phyloP scores from a whole-genome alignment of 2,888 invertebrate species.

The Philaethria dido region DNA sequence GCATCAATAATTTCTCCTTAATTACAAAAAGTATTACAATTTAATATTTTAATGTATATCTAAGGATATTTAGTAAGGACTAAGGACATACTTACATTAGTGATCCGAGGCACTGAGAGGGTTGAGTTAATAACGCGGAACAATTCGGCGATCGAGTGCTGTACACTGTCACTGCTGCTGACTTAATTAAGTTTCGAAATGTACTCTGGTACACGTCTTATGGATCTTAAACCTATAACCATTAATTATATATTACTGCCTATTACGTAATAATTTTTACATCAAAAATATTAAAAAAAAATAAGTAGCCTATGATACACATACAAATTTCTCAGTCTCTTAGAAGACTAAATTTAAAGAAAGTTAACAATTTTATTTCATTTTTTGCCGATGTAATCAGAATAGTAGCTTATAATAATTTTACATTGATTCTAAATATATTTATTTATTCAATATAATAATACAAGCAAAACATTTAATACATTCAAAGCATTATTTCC shows the following conservation, averaged over 20 bases:
- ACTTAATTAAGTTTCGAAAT: conserved; percentile 74
- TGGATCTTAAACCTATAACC: conserved; percentile 17
- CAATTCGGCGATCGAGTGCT: conserved; percentile 63
- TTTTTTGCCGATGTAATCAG: too few relatives aligned
- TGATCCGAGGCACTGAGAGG: conserved; percentile 3
- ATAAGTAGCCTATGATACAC: too few relatives aligned
- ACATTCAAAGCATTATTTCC: conserved; percentile 1
- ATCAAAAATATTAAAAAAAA: neutral
- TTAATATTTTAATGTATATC: neutral
- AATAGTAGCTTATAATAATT: too few relatives aligned
- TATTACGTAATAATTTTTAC: neutral
- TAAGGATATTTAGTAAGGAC: neutral
- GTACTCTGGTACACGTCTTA: conserved; percentile 30
- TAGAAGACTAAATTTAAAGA: too few relatives aligned
- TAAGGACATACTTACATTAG: neutral
- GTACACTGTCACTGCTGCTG: conserved; percentile 57
- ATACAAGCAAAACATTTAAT: too few relatives aligned
- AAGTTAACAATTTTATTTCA: too few relatives aligned
- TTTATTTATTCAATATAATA: neutral
- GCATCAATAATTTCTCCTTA: too few relatives aligned
- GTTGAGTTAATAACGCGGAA: conserved; percentile 62
- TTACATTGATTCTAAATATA: too few relatives aligned
- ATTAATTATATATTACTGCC: neutral
- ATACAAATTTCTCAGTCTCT: too few relatives aligned
- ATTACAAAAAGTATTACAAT: neutral